Evolutionary conservation across 2,888 invertebrate genomes (phyloP).

Genomic region (Drosophila borealis): DNA sequence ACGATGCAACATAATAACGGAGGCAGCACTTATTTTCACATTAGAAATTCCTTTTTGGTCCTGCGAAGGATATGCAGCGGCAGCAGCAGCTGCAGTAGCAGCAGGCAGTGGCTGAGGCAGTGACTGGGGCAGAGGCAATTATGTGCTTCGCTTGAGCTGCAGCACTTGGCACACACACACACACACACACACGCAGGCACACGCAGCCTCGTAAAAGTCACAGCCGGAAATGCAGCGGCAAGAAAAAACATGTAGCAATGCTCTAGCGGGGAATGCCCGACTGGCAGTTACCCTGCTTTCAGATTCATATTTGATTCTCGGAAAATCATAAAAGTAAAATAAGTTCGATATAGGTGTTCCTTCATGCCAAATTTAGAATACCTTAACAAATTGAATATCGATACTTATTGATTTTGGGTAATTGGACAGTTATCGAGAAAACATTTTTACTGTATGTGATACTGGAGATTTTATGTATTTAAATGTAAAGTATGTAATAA

Average conservation of each 20-base stretch:
- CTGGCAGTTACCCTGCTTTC: neutral
- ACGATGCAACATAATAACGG: conserved; percentile 76
- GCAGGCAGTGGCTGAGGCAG: conserved; percentile 3
- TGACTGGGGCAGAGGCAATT: conserved; percentile 71
- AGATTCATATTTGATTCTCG: too few species aligned
- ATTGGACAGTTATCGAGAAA: too few species aligned
- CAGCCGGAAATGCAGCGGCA: conserved; percentile 73
- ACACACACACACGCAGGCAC: neutral
- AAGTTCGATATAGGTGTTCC: too few species aligned
- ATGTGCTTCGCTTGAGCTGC: conserved; percentile 80
- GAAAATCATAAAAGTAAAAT: too few species aligned
- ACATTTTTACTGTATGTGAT: too few species aligned
- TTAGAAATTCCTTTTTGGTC: conserved; percentile 77
- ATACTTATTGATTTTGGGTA: neutral
- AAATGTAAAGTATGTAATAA: too few species aligned
- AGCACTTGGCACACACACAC: conserved; percentile 43
- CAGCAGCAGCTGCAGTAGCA: conserved; percentile 5
- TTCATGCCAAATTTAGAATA: too few species aligned
- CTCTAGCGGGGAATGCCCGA: neutral
- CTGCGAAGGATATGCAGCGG: conserved; percentile 39
- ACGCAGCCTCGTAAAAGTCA: conserved; percentile 72
- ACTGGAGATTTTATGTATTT: too few species aligned
- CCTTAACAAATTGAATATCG: neutral
- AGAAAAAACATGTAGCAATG: conserved; percentile 8
- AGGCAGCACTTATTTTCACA: conserved; percentile 76